Conservation (phyloP, 2,797 vertebrate species). For the Rhynchonycteris naso region DNA sequence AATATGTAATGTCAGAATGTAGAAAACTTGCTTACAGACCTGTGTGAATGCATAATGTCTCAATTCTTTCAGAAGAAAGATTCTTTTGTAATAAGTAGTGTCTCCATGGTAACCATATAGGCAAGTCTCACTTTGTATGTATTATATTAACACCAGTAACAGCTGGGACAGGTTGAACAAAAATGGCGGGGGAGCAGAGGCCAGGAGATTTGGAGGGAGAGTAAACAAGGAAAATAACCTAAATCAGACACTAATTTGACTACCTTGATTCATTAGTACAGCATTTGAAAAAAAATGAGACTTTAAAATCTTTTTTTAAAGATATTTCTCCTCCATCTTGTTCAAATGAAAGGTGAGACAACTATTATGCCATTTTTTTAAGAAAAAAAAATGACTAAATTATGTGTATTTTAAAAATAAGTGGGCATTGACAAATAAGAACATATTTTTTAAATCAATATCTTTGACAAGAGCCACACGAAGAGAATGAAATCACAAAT, state of each 20-base stretch:
- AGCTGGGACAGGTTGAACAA: conserved; percentile 36
- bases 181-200: not conserved
- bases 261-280: not conserved
- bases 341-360: not conserved
- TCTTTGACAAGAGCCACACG: not conserved
- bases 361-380: not conserved
- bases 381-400: not conserved
- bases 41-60: not conserved
- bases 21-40: conserved; percentile 8
- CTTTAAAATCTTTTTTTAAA: not conserved
- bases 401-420: conserved; percentile 31
- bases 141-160: conserved; percentile 50
- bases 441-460: not conserved
- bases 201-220: not conserved
- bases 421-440: not conserved
- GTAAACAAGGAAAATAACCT: not conserved
- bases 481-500: not conserved
- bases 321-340: not conserved
- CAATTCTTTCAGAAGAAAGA: conserved; percentile 48
- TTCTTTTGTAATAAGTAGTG: conserved; percentile 27
- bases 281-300: not conserved
- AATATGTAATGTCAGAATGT: not conserved
- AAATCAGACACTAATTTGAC: not conserved
- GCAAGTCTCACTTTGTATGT: conserved; percentile 58
- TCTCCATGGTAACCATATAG: conserved; percentile 79